Conservation (phyloP, 2,113 vertebrate species). For the Nothocercus nigrocapillus region DNA sequence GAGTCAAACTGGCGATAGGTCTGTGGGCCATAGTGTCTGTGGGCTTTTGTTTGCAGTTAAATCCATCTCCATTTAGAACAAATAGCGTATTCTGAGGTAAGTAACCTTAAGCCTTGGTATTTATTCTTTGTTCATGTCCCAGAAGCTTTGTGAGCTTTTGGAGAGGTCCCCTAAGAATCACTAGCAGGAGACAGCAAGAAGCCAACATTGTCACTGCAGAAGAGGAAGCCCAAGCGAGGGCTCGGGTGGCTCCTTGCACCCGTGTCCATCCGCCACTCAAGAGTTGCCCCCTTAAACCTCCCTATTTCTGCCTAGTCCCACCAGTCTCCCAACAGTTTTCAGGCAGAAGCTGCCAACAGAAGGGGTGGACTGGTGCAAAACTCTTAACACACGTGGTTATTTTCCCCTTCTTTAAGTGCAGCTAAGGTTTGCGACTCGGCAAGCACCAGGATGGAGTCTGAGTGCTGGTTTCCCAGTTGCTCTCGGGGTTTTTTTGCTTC, state of each 20-base stretch:
- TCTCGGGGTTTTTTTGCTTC: neutral
- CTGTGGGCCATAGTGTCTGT: accelerated
- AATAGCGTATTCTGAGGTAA: conserved; percentile 44
- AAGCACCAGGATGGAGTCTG: neutral
- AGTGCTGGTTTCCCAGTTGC: neutral
- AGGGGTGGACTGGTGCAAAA: neutral
- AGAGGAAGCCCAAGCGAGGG: neutral
- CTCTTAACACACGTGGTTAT: accelerated
- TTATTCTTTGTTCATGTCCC: conserved; percentile 44
- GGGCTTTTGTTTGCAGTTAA: neutral
- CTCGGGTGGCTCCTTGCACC: neutral
- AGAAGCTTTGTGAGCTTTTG: conserved; percentile 41
- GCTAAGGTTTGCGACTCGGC: too few species aligned
- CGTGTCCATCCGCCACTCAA: neutral
- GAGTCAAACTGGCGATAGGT: neutral
- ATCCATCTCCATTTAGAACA: conserved; percentile 32
- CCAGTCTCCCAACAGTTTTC: neutral
- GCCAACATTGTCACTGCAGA: neutral
- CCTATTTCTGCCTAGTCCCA: neutral
- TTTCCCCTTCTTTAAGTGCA: neutral
- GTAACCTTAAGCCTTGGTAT: neutral
- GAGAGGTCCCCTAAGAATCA: neutral
- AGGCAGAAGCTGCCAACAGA: neutral
- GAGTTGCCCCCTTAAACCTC: neutral
- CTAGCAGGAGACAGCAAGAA: neutral